Percentiles rank a stretch among this genome's conserved stretches.
phyloP scores from a whole-genome alignment of 2,888 invertebrate genomes.

The Boloria euphrosyne region DNA sequence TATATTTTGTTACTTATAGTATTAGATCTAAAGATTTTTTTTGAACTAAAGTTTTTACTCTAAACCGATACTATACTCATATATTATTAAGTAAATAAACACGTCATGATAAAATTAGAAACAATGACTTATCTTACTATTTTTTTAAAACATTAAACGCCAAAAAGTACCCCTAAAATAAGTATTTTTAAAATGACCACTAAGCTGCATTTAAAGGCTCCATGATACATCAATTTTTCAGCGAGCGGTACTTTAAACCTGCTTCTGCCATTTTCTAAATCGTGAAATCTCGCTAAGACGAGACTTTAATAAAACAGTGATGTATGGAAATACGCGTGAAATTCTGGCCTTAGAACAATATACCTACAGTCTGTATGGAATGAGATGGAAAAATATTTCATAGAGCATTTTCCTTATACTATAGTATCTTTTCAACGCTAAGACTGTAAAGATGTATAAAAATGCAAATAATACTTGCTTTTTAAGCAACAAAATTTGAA shows the following conservation, averaged over 20 bases:
- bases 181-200: conserved; percentile 9
- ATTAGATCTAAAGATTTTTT: no score
- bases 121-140: no score
- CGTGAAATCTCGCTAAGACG: conserved; percentile 9
- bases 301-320: background rate
- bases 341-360: background rate
- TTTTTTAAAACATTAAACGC: background rate
- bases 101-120: no score
- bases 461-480: no score
- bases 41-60: no score
- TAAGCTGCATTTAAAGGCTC: conserved; percentile 16
- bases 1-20: no score
- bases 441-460: no score
- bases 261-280: conserved; percentile 17
- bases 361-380: background rate
- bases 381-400: background rate
- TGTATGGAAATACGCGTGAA: conserved; percentile 13
- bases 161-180: conserved; percentile 1
- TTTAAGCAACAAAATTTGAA: no score
- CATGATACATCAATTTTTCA: conserved; percentile 25
- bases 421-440: no score
- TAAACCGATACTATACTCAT: no score
- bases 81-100: no score
- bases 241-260: conserved; percentile 9
- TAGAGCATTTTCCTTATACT: no score